phyloP scores from a whole-genome alignment of 2,113 vertebrate species.

The Synodontis membranacea region DNA sequence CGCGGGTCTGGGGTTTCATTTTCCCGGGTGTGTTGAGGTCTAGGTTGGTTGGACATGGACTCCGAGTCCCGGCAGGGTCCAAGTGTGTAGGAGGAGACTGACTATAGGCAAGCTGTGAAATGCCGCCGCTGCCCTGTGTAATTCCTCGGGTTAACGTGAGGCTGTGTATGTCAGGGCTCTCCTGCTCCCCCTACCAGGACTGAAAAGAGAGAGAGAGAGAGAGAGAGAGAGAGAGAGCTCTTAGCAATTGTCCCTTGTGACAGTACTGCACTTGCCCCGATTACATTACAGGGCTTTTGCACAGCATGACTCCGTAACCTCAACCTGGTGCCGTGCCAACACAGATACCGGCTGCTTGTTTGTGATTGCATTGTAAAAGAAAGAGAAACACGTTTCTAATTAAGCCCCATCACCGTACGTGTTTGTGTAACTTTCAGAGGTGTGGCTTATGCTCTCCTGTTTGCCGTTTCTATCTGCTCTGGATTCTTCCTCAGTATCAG shows the following conservation, averaged over 20 bases:
- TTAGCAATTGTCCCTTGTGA: constrained; percentile 57
- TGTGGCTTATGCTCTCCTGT: neutral
- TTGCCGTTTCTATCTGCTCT: neutral
- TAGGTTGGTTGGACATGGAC: neutral
- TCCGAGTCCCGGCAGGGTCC: neutral
- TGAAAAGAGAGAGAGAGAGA: neutral
- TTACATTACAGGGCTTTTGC: constrained; percentile 72
- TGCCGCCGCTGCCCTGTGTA: constrained; percentile 66
- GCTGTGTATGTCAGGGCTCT: constrained; percentile 46
- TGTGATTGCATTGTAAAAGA: constrained; percentile 23
- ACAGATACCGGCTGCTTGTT: constrained; percentile 43
- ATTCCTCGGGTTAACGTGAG: constrained; percentile 72
- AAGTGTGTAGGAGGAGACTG: constrained; percentile 40
- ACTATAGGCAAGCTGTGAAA: constrained; percentile 70
- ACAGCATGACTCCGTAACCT: constrained; percentile 78
- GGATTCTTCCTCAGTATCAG: neutral
- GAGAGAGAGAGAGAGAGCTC: neutral
- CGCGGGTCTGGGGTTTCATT: neutral
- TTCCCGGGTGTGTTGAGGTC: neutral
- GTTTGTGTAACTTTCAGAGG: neutral
- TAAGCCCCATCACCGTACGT: constrained; percentile 45
- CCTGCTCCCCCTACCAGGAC: neutral
- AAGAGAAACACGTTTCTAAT: neutral
- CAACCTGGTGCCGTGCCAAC: constrained; percentile 76
- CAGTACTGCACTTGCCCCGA: constrained; percentile 61